Conservation (phyloP, 1,140 invertebrate species). For the Glossosoma conforme region DNA sequence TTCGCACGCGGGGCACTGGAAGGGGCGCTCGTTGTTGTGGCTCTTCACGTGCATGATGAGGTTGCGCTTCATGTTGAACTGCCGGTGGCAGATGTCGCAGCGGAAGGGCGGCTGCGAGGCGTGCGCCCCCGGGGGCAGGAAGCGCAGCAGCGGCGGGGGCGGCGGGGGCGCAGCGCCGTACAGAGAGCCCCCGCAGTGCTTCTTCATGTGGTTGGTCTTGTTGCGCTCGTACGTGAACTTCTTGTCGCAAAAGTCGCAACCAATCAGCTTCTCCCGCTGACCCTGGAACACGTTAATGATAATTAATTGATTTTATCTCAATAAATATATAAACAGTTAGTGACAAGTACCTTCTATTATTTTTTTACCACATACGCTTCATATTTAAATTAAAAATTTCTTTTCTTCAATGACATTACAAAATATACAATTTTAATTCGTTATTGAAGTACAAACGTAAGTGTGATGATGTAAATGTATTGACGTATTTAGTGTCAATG, state of each 20-base stretch:
- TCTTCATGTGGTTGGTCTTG: conserved; percentile 31
- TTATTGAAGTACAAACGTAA: too few species aligned
- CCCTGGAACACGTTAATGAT: conserved; percentile 19
- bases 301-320: too few species aligned
- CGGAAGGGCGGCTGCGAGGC: conserved; percentile 19
- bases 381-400: too few species aligned
- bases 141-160: conserved; percentile 19
- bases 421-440: too few species aligned
- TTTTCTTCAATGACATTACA: too few species aligned
- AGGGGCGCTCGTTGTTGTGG: conserved; percentile 29
- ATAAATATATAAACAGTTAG: too few species aligned
- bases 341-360: too few species aligned
- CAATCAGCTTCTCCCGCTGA: conserved; percentile 27
- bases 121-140: conserved; percentile 16
- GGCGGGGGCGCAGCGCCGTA: conserved; percentile 22
- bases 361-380: too few species aligned
- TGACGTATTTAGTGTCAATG: too few species aligned
- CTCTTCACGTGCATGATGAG: conserved; percentile 30
- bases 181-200: conserved; percentile 19
- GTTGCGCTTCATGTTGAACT: conserved; percentile 30
- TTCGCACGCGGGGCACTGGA: conserved; percentile 29
- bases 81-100: conserved; percentile 28
- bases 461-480: too few species aligned
- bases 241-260: conserved; percentile 29
- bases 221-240: conserved; percentile 31